A percentile compares a stretch with the other conserved stretches of the same genome.
phyloP scores from a whole-genome alignment of 2,113 vertebrate genomes.

The Polyodon spathula region DNA sequence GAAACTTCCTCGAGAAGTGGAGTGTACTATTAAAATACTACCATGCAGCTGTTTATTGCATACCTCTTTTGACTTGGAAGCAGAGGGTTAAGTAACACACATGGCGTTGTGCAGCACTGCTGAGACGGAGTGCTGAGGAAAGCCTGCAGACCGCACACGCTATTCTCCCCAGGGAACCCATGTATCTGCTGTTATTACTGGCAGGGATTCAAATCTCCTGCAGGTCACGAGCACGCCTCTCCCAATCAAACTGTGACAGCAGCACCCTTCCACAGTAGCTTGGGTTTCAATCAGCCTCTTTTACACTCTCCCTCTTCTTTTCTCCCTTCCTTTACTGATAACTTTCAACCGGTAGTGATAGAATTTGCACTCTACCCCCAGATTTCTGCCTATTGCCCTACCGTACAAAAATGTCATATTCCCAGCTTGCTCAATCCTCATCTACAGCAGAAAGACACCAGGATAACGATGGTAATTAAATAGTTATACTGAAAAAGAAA shows the following conservation, averaged over 20 bases:
- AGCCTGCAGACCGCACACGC: slow-evolving; percentile 17
- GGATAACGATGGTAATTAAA: no score
- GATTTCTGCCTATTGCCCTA: no score
- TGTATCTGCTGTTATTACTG: slow-evolving; percentile 12
- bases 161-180: slow-evolving; percentile 6
- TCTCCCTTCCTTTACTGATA: background rate
- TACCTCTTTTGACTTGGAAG: no score
- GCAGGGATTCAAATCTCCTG: slow-evolving; percentile 7
- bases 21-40: no score
- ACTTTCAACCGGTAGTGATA: slow-evolving; percentile 13
- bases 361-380: slow-evolving; percentile 13
- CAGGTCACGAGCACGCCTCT: background rate
- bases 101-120: background rate
- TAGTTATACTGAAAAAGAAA: no score
- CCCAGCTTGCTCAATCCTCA: no score
- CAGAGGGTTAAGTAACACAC: background rate
- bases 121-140: slow-evolving; percentile 5
- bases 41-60: background rate
- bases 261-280: no score
- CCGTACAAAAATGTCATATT: no score
- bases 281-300: background rate
- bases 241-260: background rate
- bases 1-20: no score
- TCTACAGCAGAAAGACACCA: no score
- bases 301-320: background rate